Conservation (phyloP, 2,888 invertebrate genomes). For the Amiota mariae region DNA sequence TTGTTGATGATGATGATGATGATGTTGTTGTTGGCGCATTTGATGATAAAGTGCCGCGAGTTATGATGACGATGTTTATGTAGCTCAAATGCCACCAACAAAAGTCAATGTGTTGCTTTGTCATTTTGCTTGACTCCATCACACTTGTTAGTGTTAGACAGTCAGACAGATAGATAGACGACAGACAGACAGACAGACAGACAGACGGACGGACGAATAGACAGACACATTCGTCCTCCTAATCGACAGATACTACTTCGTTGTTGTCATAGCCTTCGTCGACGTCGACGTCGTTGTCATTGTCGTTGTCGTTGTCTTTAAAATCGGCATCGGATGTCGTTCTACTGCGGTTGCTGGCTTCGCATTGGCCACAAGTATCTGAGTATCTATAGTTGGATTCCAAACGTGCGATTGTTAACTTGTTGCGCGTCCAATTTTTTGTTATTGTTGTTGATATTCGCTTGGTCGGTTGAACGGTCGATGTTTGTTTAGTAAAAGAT, state of each 20-base stretch:
- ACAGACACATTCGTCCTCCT: too few relatives aligned
- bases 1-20: conserved; percentile 6
- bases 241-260: background rate
- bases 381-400: conserved; percentile 54
- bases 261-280: conserved; percentile 6
- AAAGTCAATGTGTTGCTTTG: background rate
- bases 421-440: conserved; percentile 50
- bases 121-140: too few relatives aligned
- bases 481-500: background rate
- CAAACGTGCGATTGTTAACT: conserved; percentile 62
- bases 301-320: background rate
- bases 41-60: conserved; percentile 26
- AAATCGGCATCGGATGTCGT: background rate
- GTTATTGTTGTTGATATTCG: background rate
- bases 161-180: too few relatives aligned
- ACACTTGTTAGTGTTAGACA: too few relatives aligned
- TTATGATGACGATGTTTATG: background rate
- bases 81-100: background rate
- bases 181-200: too few relatives aligned
- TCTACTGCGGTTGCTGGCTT: conserved; percentile 44
- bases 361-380: conserved; percentile 29
- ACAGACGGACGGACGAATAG: too few relatives aligned
- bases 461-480: background rate
- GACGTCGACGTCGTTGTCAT: background rate
- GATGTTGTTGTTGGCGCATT: conserved; percentile 16